Conservation (phyloP, 2,797 vertebrate genomes). For the Falco rusticolus region DNA sequence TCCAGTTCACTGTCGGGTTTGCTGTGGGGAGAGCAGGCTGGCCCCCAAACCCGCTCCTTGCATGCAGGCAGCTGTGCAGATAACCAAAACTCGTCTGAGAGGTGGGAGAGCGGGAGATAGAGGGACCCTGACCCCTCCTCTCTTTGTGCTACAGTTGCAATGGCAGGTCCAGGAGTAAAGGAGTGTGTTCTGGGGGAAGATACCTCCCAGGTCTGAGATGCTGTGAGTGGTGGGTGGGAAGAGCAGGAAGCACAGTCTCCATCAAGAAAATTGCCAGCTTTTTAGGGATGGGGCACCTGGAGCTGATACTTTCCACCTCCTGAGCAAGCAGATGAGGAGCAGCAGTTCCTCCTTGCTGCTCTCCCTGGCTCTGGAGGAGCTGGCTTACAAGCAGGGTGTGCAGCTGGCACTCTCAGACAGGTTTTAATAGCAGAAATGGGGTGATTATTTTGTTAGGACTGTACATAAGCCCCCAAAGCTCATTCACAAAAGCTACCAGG, state of each 20-base stretch:
- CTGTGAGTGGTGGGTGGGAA: neutral
- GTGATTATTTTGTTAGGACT: neutral
- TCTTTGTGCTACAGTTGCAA: neutral
- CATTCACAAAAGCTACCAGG: neutral
- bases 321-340: neutral
- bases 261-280: neutral
- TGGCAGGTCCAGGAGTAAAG: neutral
- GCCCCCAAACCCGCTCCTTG: neutral
- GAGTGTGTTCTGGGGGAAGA: neutral
- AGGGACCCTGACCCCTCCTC: neutral
- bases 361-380: neutral
- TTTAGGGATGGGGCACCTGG: neutral
- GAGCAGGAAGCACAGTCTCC: neutral
- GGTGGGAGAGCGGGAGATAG: neutral
- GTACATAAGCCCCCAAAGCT: neutral
- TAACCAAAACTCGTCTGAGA: neutral
- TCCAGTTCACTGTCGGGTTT: neutral
- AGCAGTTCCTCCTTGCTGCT: neutral
- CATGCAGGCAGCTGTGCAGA: neutral
- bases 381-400: neutral
- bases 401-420: neutral
- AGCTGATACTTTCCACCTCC: neutral
- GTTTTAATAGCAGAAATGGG: neutral
- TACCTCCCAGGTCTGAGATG: neutral
- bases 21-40: neutral